Base-by-base conservation (phyloP, 2,888 invertebrate genomes). In the Thymelicus lineola region DNA sequence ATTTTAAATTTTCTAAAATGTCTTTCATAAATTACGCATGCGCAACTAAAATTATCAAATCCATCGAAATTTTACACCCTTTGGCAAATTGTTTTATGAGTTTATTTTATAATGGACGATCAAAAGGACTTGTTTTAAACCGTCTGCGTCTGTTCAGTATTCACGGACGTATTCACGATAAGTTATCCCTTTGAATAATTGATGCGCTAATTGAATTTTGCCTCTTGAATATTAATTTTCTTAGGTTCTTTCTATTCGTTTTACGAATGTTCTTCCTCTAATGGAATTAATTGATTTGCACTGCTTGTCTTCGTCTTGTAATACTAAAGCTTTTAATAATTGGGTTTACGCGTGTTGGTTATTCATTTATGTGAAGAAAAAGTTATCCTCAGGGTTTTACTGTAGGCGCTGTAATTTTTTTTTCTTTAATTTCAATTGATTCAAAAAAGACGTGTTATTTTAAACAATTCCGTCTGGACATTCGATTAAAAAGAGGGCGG, bases 181-280 rank as follows among this genome's bases (percentile, higher is more conserved):
- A 58, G 57, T 65, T 65, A 58, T 65, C 57, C 65, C 65, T 65
- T 65, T 65, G 65, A 65, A 65, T 65, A 65, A 58, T 65, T 42
- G 55, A 65, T 58, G 65, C 57, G 45, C 57, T 65, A 65, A 65
- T 65, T 65, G 65, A 65, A 65, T 65, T 46, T 65, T 65, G 65
- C 20, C 65, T 46, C 65, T 45, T 65, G 65, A 65, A 65, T 65
- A 65, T 65, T 65, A 65, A 65, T 65, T 65, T 38, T 58, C 42
- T 65, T 65, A 65, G 38, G 57, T 65, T 65, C 57, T 65, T 65
- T 65, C 46, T 35, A 46, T 65, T 46, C 65, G 53, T 53, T 58
- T 65, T 57, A 58, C 35, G 38, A 46, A 42, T n/a, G 28, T 15
- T 50, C 45, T 53, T 28, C 9, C 15, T 17, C 58, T 50, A 66